These are phyloP conservation scores for Corapipo altera DNA, from an alignment of 2,113 vertebrate species.

Conservation along the genomic window DNA sequence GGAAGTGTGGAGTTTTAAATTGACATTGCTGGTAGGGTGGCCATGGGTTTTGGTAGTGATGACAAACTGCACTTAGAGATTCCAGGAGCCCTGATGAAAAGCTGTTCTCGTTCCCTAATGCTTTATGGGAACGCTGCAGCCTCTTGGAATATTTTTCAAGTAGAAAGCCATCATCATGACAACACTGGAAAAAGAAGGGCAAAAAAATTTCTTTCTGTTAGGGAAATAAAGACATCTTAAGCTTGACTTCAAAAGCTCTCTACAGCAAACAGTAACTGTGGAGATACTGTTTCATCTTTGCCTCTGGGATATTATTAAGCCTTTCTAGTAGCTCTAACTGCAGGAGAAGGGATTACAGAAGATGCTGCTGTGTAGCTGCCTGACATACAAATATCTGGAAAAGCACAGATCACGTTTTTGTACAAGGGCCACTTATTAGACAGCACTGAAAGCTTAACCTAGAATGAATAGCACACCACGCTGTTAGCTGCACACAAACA, in stretches of 20 bases:
- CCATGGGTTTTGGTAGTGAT: constrained; percentile 64
- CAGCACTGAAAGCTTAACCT: constrained; percentile 70
- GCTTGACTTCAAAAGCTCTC: constrained; percentile 94
- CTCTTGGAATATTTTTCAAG: constrained; percentile 78
- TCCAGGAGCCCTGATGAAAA: constrained; percentile 73
- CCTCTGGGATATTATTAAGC: constrained; percentile 99
- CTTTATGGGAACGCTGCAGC: constrained; percentile 68
- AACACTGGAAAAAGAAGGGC: constrained; percentile 70
- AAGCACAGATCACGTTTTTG: constrained; percentile 74
- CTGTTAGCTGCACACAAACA: constrained; percentile 48
- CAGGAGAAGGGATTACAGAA: constrained; percentile 86
- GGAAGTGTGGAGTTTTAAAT: constrained; percentile 52
- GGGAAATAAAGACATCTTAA: constrained; percentile 98
- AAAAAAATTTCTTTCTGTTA: constrained; percentile 74
- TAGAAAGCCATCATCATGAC: constrained; percentile 78
- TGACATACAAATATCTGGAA: constrained; percentile 80
- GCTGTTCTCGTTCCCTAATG: constrained; percentile 66
- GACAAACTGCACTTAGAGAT: constrained; percentile 70
- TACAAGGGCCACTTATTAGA: constrained; percentile 73
- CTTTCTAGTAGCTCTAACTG: constrained; percentile 90
- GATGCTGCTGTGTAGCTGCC: constrained; percentile 81
- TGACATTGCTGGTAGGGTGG: constrained; percentile 50
- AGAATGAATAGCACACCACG: constrained; percentile 64
- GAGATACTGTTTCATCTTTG: constrained; percentile 95
- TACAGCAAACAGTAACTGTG: constrained; percentile 93